These are phyloP conservation scores for Plebejus melissa DNA, from an alignment of 2,888 invertebrate species.

Conservation along the genomic window DNA sequence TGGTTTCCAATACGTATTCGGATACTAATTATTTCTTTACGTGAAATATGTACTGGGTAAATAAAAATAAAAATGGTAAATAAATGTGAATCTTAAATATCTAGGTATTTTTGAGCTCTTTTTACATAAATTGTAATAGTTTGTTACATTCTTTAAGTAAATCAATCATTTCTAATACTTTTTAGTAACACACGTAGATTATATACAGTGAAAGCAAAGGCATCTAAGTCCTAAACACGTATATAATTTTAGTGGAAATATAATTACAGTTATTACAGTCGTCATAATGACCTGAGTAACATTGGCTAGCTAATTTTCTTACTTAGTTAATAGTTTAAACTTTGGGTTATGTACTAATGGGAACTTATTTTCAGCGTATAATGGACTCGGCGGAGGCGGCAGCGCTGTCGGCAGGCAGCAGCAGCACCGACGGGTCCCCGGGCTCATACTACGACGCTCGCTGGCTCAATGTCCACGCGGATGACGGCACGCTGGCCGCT, in stretches of 20 bases:
- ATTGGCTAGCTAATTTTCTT: no score
- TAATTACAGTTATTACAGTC: no score
- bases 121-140: not conserved
- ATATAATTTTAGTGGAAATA: no score
- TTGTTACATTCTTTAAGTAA: not conserved
- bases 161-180: no score
- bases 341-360: not conserved
- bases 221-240: no score
- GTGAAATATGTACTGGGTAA: not conserved
- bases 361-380: slow-evolving; percentile 81
- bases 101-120: not conserved
- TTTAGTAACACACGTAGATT: no score
- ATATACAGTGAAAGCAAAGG: no score
- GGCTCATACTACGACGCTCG: slow-evolving; percentile 88
- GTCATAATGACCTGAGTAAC: no score
- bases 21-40: slow-evolving; percentile 15
- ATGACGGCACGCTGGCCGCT: slow-evolving; percentile 85
- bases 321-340: no score
- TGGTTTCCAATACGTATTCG: slow-evolving; percentile 7
- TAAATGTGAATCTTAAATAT: not conserved
- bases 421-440: slow-evolving; percentile 78
- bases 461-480: slow-evolving; percentile 87
- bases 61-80: not conserved
- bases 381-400: slow-evolving; percentile 96
- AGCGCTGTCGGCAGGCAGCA: slow-evolving; percentile 80